phyloP scores from a whole-genome alignment of 2,888 invertebrate genomes.

The Abscondita cerata region DNA sequence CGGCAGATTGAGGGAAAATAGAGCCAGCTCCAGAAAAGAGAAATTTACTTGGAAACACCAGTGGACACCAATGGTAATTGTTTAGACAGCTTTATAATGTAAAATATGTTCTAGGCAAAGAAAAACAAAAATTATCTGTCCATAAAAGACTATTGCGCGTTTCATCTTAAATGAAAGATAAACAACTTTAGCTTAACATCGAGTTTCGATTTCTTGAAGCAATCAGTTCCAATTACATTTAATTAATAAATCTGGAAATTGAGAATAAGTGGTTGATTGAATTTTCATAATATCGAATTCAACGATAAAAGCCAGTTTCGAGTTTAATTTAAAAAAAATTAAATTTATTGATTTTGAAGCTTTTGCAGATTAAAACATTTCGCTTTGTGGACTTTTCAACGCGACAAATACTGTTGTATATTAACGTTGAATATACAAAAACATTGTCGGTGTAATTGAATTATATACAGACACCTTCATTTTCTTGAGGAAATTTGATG shows the following conservation, averaged over 20 bases:
- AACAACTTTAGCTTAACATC: not conserved
- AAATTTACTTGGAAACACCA: constrained; percentile 1
- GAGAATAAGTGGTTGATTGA: not conserved
- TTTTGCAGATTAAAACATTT: too few relatives aligned
- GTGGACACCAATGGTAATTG: constrained; percentile 1
- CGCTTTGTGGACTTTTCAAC: too few relatives aligned
- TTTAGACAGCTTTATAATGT: not conserved
- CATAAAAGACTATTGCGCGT: too few relatives aligned
- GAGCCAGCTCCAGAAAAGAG: constrained; percentile 10
- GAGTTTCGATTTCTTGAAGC: constrained; percentile 7
- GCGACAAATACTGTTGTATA: too few relatives aligned
- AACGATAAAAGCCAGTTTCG: too few relatives aligned
- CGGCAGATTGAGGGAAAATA: constrained; percentile 32
- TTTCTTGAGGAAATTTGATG: too few relatives aligned
- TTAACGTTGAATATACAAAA: too few relatives aligned
- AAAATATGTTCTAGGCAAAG: not conserved
- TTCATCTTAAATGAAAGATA: not conserved
- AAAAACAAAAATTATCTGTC: not conserved
- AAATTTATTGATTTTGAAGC: too few relatives aligned
- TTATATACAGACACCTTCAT: too few relatives aligned
- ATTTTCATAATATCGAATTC: too few relatives aligned
- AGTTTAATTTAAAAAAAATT: too few relatives aligned
- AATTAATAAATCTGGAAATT: not conserved
- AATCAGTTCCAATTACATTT: constrained; percentile 1
- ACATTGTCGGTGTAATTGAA: too few relatives aligned